Evolutionary conservation across 2,797 vertebrate species (phyloP).

Genomic region (Acipenser oxyrinchus): DNA sequence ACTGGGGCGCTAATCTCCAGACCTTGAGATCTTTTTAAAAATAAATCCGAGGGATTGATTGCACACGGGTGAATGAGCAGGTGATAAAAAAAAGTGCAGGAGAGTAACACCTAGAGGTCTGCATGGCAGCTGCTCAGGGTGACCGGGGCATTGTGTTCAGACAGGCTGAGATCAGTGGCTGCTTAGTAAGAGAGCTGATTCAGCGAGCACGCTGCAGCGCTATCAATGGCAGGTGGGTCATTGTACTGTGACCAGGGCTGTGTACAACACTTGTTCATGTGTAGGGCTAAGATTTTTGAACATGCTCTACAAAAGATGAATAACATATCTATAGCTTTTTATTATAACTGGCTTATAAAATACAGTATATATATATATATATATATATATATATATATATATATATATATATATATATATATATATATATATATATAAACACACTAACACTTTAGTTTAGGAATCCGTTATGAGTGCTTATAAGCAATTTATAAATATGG

Average conservation of each 20-base stretch:
- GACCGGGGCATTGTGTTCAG: slow-evolving; percentile 30
- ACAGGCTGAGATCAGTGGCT: slow-evolving; percentile 20
- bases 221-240: slow-evolving; percentile 38
- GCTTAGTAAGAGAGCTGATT: slow-evolving; percentile 27
- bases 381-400: no score
- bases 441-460: no score
- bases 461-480: no score
- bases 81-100: slow-evolving; percentile 62
- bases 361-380: no score
- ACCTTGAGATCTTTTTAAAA: slow-evolving; percentile 52
- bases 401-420: no score
- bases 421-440: no score
- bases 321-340: no score
- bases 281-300: no score
- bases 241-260: slow-evolving; percentile 3
- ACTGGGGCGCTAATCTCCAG: slow-evolving; percentile 57
- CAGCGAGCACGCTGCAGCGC: slow-evolving; percentile 36
- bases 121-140: slow-evolving; percentile 46
- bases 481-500: no score
- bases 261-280: no score
- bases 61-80: slow-evolving; percentile 61
- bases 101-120: slow-evolving; percentile 39
- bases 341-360: no score
- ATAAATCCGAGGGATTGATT: slow-evolving; percentile 57
- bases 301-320: no score